These are phyloP conservation scores for Xylocopa sonorina DNA, from an alignment of 1,140 invertebrate genomes.

Conservation along the genomic window DNA sequence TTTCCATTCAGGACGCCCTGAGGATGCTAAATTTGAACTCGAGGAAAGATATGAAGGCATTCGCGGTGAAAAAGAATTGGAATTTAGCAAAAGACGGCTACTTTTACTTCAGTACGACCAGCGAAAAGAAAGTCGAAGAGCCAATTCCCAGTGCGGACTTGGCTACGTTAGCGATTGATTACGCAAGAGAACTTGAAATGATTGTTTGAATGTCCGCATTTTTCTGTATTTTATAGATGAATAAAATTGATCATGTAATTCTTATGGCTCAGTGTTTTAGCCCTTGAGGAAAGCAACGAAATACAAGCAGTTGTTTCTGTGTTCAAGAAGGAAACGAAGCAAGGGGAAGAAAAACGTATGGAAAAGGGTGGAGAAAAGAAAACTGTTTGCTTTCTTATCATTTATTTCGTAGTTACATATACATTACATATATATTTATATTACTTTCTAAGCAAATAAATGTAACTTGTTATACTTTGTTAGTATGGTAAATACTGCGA, in stretches of 20 bases:
- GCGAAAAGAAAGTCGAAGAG: constrained; percentile 90
- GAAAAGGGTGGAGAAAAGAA: too few relatives aligned
- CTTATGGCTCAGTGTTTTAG: background rate
- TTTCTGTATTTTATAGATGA: constrained; percentile 54
- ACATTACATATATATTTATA: too few relatives aligned
- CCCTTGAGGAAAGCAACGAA: too few relatives aligned
- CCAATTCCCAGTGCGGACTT: constrained; percentile 94
- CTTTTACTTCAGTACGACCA: constrained; percentile 88
- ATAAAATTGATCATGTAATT: constrained; percentile 50
- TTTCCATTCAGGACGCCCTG: constrained; percentile 93
- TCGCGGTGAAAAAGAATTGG: constrained; percentile 92
- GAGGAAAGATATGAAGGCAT: constrained; percentile 89
- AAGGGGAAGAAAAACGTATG: too few relatives aligned
- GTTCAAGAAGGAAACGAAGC: too few relatives aligned
- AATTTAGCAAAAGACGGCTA: constrained; percentile 89
- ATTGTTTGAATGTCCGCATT: constrained; percentile 89
- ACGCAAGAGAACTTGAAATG: constrained; percentile 99
- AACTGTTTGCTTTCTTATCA: too few relatives aligned
- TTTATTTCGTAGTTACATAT: too few relatives aligned
- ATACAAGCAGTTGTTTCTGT: too few relatives aligned
- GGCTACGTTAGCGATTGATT: constrained; percentile 96
- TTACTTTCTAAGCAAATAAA: too few relatives aligned
- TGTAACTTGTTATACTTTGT: too few relatives aligned
- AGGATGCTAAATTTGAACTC: constrained; percentile 94
- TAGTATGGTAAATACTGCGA: too few relatives aligned